Percentiles rank a stretch among this genome's conserved stretches.
These are phyloP conservation scores for Zaprionus camerounensis DNA, from an alignment of 1,140 invertebrate genomes.

Conservation along the genomic window DNA sequence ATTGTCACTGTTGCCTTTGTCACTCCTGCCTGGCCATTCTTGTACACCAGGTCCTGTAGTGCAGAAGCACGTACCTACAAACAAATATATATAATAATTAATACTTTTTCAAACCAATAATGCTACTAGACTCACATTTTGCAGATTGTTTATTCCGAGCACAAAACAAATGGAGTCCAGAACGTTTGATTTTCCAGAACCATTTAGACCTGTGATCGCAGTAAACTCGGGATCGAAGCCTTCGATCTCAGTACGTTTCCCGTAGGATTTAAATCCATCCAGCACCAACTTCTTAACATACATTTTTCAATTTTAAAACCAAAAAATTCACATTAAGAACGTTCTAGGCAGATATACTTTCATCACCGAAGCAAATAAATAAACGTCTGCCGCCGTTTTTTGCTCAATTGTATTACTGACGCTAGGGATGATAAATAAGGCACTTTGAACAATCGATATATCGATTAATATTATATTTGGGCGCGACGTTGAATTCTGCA, in stretches of 20 bases:
- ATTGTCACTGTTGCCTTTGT: constrained; percentile 98
- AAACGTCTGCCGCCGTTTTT: constrained; percentile 49
- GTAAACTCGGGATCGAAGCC: constrained; percentile 98
- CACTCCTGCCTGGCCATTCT: constrained; percentile 98
- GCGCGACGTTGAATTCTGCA: neutral
- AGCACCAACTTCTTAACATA: constrained; percentile 97
- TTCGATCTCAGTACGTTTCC: constrained; percentile 95
- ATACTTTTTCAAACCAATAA: neutral
- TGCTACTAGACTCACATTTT: constrained; percentile 88
- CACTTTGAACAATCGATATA: neutral
- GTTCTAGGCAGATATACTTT: neutral
- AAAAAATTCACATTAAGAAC: neutral
- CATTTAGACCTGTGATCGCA: constrained; percentile 99
- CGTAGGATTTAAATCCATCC: constrained; percentile 99
- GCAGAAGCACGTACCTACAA: constrained; percentile 93
- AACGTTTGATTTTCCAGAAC: constrained; percentile 99
- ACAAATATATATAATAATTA: neutral
- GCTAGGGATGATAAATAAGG: constrained; percentile 30
- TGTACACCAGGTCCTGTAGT: constrained; percentile 98
- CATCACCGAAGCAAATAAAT: constrained; percentile 8
- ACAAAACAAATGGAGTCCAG: constrained; percentile 99
- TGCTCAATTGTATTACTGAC: constrained; percentile 38
- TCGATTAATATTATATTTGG: constrained; percentile 8
- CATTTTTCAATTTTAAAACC: constrained; percentile 87
- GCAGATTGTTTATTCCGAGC: constrained; percentile 97